Base-by-base conservation (phyloP, 1,140 invertebrate genomes). In the Heliothis subflexa region DNA sequence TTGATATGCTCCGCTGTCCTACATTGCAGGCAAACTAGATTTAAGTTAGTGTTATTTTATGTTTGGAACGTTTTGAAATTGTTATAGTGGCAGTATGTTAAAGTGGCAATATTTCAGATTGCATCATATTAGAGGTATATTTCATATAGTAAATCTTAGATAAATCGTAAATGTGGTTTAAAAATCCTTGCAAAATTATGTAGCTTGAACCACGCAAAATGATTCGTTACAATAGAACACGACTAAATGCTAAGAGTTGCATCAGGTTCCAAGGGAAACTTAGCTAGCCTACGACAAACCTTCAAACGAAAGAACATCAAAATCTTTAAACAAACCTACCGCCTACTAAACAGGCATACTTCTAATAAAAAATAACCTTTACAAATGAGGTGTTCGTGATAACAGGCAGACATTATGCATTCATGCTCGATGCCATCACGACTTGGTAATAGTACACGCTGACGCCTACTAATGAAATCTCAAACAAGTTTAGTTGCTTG, bases 1-100 rank as follows among this genome's bases (percentile, higher is more conserved):
- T 78, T 61, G 54, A 70, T 78, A 52, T 75, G 45, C 47, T 49
- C 55, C 16, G 25, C 25, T 75, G 62, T 64, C 59, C 57, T 64
- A 62, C 47, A 75, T 75, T 61, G 25, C 71, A 47, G 55, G 49
- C 55, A 61, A 40, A 74, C 54, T 61, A 45, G 66, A 13, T 70
- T 70, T 50, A 11, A 70, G 45, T 68, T 68, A 45, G 33, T 5
- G 33, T 9, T 9, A 40, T 40, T 40, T 40, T 40, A 40, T 40
- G 21, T 55, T 21, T 10, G 54, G 18, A 21, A 55, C 33, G 33
- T 40, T 40, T 40, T 40, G 33, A 40, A 40, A 40, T 40, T 40
- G 33, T 40, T 40, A 40, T 40, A 9, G 5, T 40, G 5, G 33
- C 33, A 40, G 33, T 7, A 40, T 7, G 33, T 40, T 40, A 40